Percentiles rank a stretch among this genome's conserved stretches.
Evolutionary conservation across 2,888 invertebrate genomes (phyloP).

Genomic region (Sarcophaga rosellei): DNA sequence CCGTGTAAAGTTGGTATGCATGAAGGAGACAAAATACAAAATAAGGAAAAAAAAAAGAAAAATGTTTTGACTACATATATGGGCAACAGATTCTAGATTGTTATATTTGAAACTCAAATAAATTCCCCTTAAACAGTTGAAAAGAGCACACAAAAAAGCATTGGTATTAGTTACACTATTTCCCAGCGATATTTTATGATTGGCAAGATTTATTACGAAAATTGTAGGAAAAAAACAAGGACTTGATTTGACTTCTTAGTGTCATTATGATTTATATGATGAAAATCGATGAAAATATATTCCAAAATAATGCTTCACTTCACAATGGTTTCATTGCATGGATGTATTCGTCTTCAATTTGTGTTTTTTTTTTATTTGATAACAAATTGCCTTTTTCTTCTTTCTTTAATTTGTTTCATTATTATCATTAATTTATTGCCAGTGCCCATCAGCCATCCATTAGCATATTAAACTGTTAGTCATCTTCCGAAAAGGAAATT

Average conservation of each 20-base stretch:
- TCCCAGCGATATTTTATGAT: constrained; percentile 8
- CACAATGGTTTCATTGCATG: no score
- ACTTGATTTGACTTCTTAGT: neutral
- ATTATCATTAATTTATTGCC: constrained; percentile 14
- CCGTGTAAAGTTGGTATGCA: constrained; percentile 29
- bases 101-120: constrained; percentile 56
- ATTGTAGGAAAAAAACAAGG: neutral
- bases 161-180: constrained; percentile 40
- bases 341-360: constrained; percentile 3
- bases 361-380: constrained; percentile 31
- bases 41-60: constrained; percentile 48
- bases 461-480: neutral
- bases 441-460: constrained; percentile 11
- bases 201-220: neutral
- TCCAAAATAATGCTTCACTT: neutral
- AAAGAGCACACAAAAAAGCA: neutral
- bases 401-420: neutral
- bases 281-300: neutral
- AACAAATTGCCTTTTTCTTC: constrained; percentile 30
- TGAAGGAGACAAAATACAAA: constrained; percentile 21
- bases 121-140: neutral
- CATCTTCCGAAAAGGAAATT: neutral
- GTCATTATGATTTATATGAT: no score
- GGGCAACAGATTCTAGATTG: constrained; percentile 59
- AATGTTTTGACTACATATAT: constrained; percentile 62